phyloP scores from a whole-genome alignment of 2,113 vertebrate species.

The Mastomys coucha region DNA sequence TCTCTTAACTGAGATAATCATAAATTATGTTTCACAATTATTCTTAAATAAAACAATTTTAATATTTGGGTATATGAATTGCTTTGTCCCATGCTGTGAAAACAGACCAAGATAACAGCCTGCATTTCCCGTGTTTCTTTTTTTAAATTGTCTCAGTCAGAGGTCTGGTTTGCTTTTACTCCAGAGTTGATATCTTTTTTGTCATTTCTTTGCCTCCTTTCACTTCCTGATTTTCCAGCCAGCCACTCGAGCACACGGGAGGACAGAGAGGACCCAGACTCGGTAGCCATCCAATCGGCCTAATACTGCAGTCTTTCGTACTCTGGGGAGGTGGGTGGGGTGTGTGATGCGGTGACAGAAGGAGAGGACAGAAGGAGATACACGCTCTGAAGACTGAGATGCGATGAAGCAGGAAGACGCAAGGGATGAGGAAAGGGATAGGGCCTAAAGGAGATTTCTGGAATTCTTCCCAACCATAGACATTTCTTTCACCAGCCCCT shows the following conservation, averaged over 20 bases:
- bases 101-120: constrained; percentile 49
- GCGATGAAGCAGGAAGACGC: background rate
- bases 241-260: background rate
- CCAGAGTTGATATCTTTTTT: background rate
- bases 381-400: background rate
- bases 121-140: background rate
- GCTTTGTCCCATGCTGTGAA: constrained; percentile 50
- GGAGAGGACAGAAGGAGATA: background rate
- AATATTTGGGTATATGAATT: constrained; percentile 38
- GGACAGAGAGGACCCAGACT: background rate
- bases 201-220: background rate
- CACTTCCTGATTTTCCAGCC: background rate
- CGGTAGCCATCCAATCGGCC: background rate
- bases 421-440: background rate
- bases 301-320: background rate
- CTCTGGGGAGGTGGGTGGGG: background rate
- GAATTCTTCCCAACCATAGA: too few relatives aligned
- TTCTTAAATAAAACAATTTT: constrained; percentile 63
- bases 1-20: constrained; percentile 22
- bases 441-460: too few relatives aligned
- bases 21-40: constrained; percentile 25
- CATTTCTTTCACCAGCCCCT: background rate
- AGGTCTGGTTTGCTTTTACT: constrained; percentile 13
- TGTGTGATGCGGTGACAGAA: background rate
- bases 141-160: background rate